Percentiles rank a stretch among this genome's conserved stretches.
These are phyloP conservation scores for Drosophila merina DNA, from an alignment of 2,888 invertebrate species.

Conservation along the genomic window DNA sequence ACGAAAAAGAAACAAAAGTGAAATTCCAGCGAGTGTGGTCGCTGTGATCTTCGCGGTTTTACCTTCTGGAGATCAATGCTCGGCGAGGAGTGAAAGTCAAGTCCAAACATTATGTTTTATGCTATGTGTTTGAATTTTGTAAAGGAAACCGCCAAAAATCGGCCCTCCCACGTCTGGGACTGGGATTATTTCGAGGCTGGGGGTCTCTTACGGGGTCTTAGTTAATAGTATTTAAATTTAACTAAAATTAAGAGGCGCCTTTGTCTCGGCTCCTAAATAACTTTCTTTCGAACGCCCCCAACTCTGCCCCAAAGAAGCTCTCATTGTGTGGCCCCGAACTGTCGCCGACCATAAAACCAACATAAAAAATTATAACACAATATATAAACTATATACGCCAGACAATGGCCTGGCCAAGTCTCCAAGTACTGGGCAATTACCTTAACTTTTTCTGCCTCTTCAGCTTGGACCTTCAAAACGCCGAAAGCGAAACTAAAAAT, in stretches of 20 bases:
- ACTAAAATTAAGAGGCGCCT: conserved; percentile 21
- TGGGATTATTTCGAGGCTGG: conserved; percentile 3
- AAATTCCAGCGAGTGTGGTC: conserved; percentile 52
- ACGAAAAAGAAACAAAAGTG: conserved; percentile 47
- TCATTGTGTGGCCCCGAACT: conserved; percentile 36
- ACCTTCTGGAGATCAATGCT: conserved; percentile 72
- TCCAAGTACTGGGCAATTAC: conserved; percentile 35
- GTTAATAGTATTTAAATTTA: neutral
- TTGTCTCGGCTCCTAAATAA: conserved; percentile 22
- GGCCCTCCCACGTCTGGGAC: conserved; percentile 2
- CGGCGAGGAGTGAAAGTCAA: conserved; percentile 71
- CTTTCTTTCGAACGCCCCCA: conserved; percentile 31
- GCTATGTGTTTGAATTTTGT: conserved; percentile 17
- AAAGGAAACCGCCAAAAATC: conserved; percentile 18
- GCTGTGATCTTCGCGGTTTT: conserved; percentile 41
- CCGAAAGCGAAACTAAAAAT: conserved; percentile 63
- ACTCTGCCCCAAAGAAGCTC: conserved; percentile 29
- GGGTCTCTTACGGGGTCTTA: neutral
- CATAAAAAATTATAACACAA: conserved; percentile 40
- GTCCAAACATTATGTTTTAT: conserved; percentile 59
- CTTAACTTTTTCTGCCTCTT: conserved; percentile 33
- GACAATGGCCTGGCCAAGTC: conserved; percentile 27
- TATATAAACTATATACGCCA: conserved; percentile 31
- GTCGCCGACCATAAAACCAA: conserved; percentile 34
- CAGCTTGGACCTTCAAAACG: conserved; percentile 69